Evolutionary conservation across 2,797 vertebrate genomes (phyloP), one percentile per base, ranked within the genome.

Genomic region (Syngnathus acus): DNA sequence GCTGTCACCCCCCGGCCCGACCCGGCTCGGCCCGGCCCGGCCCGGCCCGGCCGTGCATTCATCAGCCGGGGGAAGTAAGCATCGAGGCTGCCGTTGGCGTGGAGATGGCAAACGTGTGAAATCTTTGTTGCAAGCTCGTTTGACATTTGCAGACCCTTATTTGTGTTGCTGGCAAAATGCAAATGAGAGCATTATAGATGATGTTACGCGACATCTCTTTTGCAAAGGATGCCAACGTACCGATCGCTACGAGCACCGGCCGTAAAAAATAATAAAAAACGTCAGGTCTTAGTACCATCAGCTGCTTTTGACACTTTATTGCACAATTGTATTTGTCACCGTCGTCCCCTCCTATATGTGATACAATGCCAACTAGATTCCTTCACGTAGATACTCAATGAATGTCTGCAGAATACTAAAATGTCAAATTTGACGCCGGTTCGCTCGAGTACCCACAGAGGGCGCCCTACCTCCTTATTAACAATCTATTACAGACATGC

Each of bases 361-460:
- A 40, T 13, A 19, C n/a, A 54, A 51, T 55, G 70, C 4, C 55
- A 7, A 43, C 9, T 23, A 14, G 43, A 48, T 47, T 65, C 1
- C 8, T 64, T 69, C 67, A 32, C 66, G 21, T 43, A 6, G 57
- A 69, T 64, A 71, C 43, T 57, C 32, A n/a, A 8, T 48, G 67
- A 17, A 26, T 68, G 50, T 13, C 63, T 61, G 63, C 58, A 37
- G 64, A 69, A 66, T 70, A 73, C 65, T 78, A 40, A 47, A 42
- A 17, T 47, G 60, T 57, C 54, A 7, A 37, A 57, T 37, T 37
- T 16, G 23, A 37, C 26, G 40, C 54, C 66, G 23, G 45, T 81
- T 54, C 65, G 23, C 0, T 17, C 4, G 5, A 0, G 0, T 19
- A 8, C 67, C 77, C 74, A 78, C 17, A 85, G 90, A 82, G 84